Evolutionary conservation across 2,888 invertebrate genomes (phyloP), one percentile per base, ranked within the genome.

Genomic region (Drosophila percnosoma): DNA sequence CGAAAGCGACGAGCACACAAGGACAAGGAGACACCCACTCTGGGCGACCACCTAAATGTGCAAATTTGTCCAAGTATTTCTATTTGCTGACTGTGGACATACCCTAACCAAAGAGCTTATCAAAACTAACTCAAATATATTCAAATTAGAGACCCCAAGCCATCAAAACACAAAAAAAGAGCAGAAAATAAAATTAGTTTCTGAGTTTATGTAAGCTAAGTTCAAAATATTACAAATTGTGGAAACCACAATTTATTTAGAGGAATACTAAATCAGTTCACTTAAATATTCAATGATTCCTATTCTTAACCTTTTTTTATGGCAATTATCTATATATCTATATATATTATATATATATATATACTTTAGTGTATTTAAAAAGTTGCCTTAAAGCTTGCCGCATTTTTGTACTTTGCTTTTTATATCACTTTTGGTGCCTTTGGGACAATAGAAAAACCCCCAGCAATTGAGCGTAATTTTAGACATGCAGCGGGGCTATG

Each of bases 1-100:
- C 73, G 69, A 84, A 79, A 75, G 73, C 82, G 74, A 70, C 74
- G 38, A 84, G 70, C 54, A 68, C 71, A 77, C 87, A 84, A 87
- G 85, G 82, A 83, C 79, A 83, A 79, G 68, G 58, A 75, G 75
- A 52, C 53, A 54, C 59, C 48, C 29, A 49, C 63, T 34, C 38
- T 40, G 52, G 38, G 40, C 57, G 21, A 62, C 62, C 59, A 49
- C 24, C 62, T 60, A 78, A 78, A 72, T 72, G 74, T 78, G 78
- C 40, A 78, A 75, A 80, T 81, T 78, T 74, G 10, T 38, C 59
- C 45, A 53, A 48, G n/a, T 51, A 38, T 53, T 54, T 42, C n/a
- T 29, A 2, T 48, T 8, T 34, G 33, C 6, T 18, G 62, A 33
- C 36, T 29, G 1, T n/a, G 13, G 13, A 4, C 49, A 76, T 80